These are phyloP conservation scores for Cacoxenus indagator DNA, from an alignment of 2,888 invertebrate species.

Conservation along the genomic window DNA sequence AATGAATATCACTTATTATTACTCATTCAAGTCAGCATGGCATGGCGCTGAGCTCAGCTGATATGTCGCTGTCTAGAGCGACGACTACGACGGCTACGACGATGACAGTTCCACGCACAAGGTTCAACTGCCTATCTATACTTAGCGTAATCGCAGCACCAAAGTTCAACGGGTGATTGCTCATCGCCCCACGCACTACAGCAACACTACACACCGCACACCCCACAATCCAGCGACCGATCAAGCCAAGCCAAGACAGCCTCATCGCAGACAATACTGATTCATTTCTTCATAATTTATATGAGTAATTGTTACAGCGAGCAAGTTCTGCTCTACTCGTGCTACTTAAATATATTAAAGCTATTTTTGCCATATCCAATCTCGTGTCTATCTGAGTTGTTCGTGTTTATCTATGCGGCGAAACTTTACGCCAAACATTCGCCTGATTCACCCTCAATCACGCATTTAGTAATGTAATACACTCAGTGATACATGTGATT, in stretches of 20 bases:
- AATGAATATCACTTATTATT: constrained; percentile 7
- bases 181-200: constrained; percentile 39
- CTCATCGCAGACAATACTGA: constrained; percentile 34
- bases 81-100: neutral
- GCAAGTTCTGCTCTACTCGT: neutral
- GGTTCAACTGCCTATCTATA: constrained; percentile 8
- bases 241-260: neutral
- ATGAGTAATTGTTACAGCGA: constrained; percentile 47
- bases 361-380: constrained; percentile 24
- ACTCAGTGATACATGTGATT: neutral
- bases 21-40: constrained; percentile 9
- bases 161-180: neutral
- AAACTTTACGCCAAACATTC: constrained; percentile 25
- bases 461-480: neutral
- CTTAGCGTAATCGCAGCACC: neutral
- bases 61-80: neutral
- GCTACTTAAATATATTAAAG: constrained; percentile 47
- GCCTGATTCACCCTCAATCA: constrained; percentile 12
- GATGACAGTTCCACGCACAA: neutral
- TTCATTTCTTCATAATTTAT: constrained; percentile 54
- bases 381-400: constrained; percentile 27
- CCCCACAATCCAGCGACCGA: constrained; percentile 19
- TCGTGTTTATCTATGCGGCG: neutral
- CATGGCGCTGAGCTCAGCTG: neutral
- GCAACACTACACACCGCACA: constrained; percentile 58